phyloP scores from a whole-genome alignment of 2,113 vertebrate species.

The Uria lomvia region DNA sequence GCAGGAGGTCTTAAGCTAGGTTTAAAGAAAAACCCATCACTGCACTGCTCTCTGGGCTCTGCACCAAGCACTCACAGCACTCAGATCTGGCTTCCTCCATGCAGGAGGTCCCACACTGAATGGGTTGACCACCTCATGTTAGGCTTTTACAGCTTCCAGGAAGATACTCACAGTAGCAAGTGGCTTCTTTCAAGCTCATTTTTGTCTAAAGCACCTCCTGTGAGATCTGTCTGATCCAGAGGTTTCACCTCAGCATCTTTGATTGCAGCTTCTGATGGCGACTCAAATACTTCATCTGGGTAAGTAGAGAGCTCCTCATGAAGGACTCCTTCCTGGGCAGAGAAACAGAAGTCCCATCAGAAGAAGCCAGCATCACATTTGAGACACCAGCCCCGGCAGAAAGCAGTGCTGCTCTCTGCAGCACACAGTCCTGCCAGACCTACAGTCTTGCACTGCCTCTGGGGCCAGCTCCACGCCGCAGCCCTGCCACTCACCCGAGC shows the following conservation, averaged over 20 bases:
- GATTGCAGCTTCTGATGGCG: conserved; percentile 86
- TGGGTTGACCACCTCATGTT: not conserved
- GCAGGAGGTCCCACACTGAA: not conserved
- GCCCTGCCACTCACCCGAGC: conserved; percentile 80
- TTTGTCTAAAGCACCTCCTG: conserved; percentile 92
- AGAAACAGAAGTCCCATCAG: conserved; percentile 32
- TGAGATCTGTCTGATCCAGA: conserved; percentile 83
- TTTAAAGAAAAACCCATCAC: not conserved
- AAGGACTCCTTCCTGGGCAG: conserved; percentile 87
- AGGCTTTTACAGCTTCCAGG: not conserved
- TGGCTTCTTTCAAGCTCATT: conserved; percentile 92
- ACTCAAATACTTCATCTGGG: conserved; percentile 92
- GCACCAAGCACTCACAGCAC: not conserved
- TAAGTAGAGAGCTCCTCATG: conserved; percentile 93
- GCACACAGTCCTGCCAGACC: not conserved
- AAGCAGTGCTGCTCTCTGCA: not conserved
- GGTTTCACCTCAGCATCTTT: conserved; percentile 83
- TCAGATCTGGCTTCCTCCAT: not conserved
- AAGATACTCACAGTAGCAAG: conserved; percentile 88
- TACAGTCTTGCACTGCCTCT: not conserved
- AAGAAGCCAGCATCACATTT: not conserved
- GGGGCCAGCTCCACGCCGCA: not conserved
- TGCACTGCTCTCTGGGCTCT: not conserved
- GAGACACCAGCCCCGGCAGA: not conserved
- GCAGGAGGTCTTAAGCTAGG: not conserved